These are phyloP conservation scores for Leptopilina clavipes DNA, from an alignment of 1,140 invertebrate genomes.

Conservation along the genomic window DNA sequence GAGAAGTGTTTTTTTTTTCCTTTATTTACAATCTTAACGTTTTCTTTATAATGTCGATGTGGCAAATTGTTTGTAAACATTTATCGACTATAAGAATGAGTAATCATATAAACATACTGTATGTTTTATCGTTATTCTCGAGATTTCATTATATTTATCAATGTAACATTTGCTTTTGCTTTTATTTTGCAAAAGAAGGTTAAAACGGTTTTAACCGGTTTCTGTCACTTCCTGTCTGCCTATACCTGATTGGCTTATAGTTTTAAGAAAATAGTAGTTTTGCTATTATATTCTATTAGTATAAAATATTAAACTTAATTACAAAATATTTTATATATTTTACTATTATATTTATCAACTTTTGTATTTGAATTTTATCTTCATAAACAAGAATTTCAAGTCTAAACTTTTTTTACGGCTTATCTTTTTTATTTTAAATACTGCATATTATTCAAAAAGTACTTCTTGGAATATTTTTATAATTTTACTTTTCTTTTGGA, in stretches of 20 bases:
- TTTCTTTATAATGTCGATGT: background rate
- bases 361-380: no score
- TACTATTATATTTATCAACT: no score
- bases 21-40: background rate
- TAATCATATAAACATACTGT: background rate
- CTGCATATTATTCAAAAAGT: no score
- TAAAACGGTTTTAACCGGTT: slow-evolving; percentile 27
- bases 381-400: no score
- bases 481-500: no score
- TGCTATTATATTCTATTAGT: no score
- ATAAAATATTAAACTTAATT: no score
- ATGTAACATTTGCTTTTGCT: background rate
- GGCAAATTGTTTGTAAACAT: slow-evolving; percentile 30
- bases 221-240: background rate
- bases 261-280: background rate
- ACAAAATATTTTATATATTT: no score
- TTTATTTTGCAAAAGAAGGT: background rate
- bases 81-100: background rate
- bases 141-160: background rate
- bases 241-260: background rate
- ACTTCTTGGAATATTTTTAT: no score
- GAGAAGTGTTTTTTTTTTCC: background rate
- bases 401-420: no score
- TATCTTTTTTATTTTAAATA: no score
- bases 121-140: no score